Percentiles rank a stretch among this genome's conserved stretches.
Conservation (phyloP, 1,140 invertebrate species). For the Bombus superbus region DNA sequence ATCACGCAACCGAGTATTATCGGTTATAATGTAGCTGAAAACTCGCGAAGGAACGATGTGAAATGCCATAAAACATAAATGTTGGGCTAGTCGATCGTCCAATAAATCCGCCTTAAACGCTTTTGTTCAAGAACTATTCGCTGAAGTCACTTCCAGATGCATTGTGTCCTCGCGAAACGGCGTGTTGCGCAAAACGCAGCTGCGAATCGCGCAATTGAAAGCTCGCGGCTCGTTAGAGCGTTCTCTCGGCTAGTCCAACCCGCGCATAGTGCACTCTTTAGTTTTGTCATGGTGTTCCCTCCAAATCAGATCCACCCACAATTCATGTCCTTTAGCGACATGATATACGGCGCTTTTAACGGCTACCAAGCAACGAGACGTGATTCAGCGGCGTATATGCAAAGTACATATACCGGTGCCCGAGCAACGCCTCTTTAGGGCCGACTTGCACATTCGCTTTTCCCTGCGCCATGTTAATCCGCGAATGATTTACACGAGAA, state of each 20-base stretch:
- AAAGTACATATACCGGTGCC: conserved; percentile 7
- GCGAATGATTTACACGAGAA: conserved; percentile 45
- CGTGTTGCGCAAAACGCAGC: conserved; percentile 43
- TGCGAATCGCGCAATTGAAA: conserved; percentile 37
- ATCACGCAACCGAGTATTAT: neutral
- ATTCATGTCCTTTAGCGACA: conserved; percentile 43
- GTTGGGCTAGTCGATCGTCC: neutral
- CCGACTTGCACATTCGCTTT: conserved; percentile 17
- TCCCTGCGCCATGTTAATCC: conserved; percentile 41
- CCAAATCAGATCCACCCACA: conserved; percentile 56
- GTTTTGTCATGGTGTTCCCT: conserved; percentile 45
- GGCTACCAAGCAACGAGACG: conserved; percentile 43
- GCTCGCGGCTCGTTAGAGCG: conserved; percentile 38
- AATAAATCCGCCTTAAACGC: conserved; percentile 38
- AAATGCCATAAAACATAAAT: neutral
- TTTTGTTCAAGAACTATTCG: conserved; percentile 22
- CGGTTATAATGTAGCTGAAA: neutral
- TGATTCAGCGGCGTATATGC: conserved; percentile 39
- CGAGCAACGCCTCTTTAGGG: conserved; percentile 35
- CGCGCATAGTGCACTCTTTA: conserved; percentile 32
- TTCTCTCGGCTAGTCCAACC: neutral
- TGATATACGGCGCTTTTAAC: conserved; percentile 58
- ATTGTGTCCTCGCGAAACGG: conserved; percentile 9
- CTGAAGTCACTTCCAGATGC: neutral
- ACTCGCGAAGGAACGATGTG: neutral